A percentile compares a stretch with the other conserved stretches of the same genome.
Evolutionary conservation across 2,888 invertebrate genomes (phyloP).

Genomic region (Athalia rosae): DNA sequence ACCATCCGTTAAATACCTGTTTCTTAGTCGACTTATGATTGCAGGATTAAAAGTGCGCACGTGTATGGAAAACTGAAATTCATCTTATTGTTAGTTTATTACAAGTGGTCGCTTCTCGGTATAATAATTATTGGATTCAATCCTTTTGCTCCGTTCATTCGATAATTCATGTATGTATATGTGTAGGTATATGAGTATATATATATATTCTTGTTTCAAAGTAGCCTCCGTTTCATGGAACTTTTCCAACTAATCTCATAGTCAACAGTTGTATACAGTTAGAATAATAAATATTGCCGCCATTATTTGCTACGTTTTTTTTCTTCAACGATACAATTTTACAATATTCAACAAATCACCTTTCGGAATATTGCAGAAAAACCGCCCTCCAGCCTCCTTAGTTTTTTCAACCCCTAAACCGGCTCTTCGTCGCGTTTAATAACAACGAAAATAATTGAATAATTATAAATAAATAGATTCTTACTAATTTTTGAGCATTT

Average conservation of each 20-base stretch:
- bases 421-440: background rate
- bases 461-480: no score
- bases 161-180: background rate
- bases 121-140: conserved; percentile 46
- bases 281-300: conserved; percentile 68
- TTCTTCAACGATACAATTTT: conserved; percentile 51
- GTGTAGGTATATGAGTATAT: background rate
- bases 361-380: conserved; percentile 50
- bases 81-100: conserved; percentile 54
- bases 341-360: conserved; percentile 61
- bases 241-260: conserved; percentile 46
- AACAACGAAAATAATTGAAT: background rate
- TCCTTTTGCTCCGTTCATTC: conserved; percentile 32
- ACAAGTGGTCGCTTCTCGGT: conserved; percentile 58
- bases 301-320: conserved; percentile 61
- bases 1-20: background rate
- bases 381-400: background rate
- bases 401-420: no score
- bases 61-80: conserved; percentile 60
- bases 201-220: background rate
- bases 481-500: conserved; percentile 13
- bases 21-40: conserved; percentile 13
- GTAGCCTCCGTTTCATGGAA: background rate
- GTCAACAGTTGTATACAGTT: conserved; percentile 55
- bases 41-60: conserved; percentile 56